Conservation (phyloP, 2,797 vertebrate genomes). For the Mus minutoides region DNA sequence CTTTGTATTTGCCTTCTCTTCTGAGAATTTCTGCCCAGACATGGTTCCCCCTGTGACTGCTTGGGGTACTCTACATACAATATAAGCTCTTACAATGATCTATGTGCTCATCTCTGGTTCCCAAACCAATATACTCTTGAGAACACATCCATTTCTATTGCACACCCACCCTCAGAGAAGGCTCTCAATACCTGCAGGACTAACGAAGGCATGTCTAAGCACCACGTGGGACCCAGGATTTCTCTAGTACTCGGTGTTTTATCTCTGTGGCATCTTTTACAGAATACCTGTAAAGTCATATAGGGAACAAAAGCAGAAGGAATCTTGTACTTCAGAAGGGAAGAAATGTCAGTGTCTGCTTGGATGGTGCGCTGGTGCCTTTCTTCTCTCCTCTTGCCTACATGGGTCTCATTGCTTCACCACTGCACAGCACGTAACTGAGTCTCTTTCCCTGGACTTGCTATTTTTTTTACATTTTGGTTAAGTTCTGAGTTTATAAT, state of each 20-base stretch:
- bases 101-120: not conserved
- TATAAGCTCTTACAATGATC: not conserved
- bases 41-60: not conserved
- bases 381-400: not conserved
- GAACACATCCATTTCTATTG: conserved; percentile 10
- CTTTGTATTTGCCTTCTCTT: not conserved
- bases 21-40: not conserved
- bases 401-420: accelerated
- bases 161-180: not conserved
- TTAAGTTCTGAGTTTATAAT: not conserved
- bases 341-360: too few relatives aligned
- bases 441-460: not conserved
- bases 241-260: not conserved
- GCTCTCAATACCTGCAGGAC: not conserved
- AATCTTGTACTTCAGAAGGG: not conserved
- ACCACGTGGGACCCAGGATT: too few relatives aligned
- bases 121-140: not conserved
- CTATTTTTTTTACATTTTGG: not conserved
- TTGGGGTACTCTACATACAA: not conserved
- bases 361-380: not conserved
- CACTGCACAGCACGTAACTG: not conserved
- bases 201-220: not conserved
- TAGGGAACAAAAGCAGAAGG: not conserved
- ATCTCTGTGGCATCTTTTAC: not conserved
- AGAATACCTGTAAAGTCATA: not conserved